Evolutionary conservation across 2,888 invertebrate species (phyloP).

Genomic region (Nineta flava): DNA sequence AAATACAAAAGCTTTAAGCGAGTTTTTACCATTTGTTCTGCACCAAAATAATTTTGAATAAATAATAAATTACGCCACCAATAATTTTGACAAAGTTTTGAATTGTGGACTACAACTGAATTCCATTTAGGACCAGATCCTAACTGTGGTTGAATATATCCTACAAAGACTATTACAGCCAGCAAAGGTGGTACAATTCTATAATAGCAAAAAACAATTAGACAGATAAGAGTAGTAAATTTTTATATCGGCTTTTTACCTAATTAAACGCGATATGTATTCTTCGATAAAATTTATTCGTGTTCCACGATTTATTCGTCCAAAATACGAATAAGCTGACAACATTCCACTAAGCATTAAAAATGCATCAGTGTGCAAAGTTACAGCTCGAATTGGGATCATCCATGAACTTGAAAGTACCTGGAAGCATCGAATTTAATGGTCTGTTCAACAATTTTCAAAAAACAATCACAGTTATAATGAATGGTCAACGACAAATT

Average conservation of each 20-base stretch:
- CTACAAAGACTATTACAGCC: slow-evolving; percentile 48
- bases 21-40: slow-evolving; percentile 45
- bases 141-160: slow-evolving; percentile 42
- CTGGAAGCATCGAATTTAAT: too few relatives aligned
- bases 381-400: slow-evolving; percentile 48
- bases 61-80: slow-evolving; percentile 58
- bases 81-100: slow-evolving; percentile 46
- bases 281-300: slow-evolving; percentile 39
- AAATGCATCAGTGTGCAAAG: slow-evolving; percentile 55
- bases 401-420: slow-evolving; percentile 32
- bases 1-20: neutral
- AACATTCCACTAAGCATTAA: slow-evolving; percentile 51
- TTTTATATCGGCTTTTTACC: slow-evolving; percentile 19
- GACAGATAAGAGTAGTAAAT: too few relatives aligned
- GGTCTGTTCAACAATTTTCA: too few relatives aligned
- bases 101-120: slow-evolving; percentile 47
- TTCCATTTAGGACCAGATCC: slow-evolving; percentile 55
- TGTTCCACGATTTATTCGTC: slow-evolving; percentile 35
- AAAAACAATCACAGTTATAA: too few relatives aligned
- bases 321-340: slow-evolving; percentile 44
- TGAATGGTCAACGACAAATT: too few relatives aligned
- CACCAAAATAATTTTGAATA: slow-evolving; percentile 57
- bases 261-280: slow-evolving; percentile 42
- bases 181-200: slow-evolving; percentile 47
- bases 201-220: too few relatives aligned